Evolutionary conservation across 2,888 invertebrate species (phyloP).

Genomic region (Arrhopalites spinosus): DNA sequence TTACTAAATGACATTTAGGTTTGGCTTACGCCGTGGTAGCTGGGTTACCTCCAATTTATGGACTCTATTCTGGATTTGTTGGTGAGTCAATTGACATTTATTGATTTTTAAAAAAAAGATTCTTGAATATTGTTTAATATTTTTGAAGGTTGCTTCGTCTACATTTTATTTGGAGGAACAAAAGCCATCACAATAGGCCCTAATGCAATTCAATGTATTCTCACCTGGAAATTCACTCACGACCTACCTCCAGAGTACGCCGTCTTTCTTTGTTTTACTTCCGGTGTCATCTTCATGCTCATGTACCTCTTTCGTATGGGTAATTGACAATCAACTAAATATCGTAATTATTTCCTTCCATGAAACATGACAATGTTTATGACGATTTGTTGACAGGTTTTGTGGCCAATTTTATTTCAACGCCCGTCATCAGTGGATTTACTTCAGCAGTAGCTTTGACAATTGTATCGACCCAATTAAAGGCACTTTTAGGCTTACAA

Average conservation of each 20-base stretch:
- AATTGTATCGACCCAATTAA: constrained; percentile 83
- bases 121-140: constrained; percentile 66
- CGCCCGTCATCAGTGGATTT: constrained; percentile 87
- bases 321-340: constrained; percentile 8
- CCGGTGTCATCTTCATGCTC: constrained; percentile 77
- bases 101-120: neutral
- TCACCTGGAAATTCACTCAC: constrained; percentile 80
- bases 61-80: neutral
- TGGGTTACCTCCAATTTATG: constrained; percentile 64
- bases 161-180: constrained; percentile 80
- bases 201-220: constrained; percentile 58
- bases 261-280: constrained; percentile 78
- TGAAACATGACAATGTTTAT: neutral
- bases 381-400: constrained; percentile 67
- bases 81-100: neutral
- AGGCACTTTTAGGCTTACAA: constrained; percentile 74
- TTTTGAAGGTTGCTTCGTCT: constrained; percentile 91
- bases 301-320: constrained; percentile 62
- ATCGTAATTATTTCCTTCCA: neutral
- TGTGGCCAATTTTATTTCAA: constrained; percentile 85
- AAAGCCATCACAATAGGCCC: constrained; percentile 50
- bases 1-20: constrained; percentile 60
- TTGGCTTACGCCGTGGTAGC: constrained; percentile 90
- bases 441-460: constrained; percentile 91
- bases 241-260: constrained; percentile 78